Evolutionary conservation across 2,888 invertebrate genomes (phyloP).

Genomic region (Globia sparganii): DNA sequence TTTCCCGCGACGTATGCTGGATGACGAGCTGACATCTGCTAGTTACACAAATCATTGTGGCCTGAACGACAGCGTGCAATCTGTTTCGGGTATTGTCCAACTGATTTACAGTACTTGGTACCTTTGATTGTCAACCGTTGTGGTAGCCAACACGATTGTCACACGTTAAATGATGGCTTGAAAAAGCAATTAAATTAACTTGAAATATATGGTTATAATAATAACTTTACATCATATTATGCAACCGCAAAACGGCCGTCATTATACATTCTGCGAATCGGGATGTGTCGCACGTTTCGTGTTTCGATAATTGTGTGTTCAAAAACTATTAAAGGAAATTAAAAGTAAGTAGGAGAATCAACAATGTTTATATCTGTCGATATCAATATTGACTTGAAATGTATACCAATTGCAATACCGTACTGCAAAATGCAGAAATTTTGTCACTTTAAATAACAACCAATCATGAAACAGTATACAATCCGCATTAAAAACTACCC

Average conservation of each 20-base stretch:
- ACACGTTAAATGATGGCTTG: neutral
- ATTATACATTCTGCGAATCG: neutral
- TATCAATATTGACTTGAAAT: conserved; percentile 1
- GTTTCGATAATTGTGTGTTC: neutral
- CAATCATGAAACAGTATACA: neutral
- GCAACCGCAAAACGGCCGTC: neutral
- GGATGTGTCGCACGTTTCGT: neutral
- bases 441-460: neutral
- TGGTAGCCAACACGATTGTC: conserved; percentile 13
- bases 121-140: conserved; percentile 36
- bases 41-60: conserved; percentile 67
- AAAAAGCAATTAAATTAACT: neutral
- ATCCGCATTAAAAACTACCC: neutral
- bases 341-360: neutral
- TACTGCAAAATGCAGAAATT: no score
- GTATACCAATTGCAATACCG: neutral
- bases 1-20: conserved; percentile 52
- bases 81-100: conserved; percentile 57
- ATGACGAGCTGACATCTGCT: conserved; percentile 54
- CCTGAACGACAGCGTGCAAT: conserved; percentile 61
- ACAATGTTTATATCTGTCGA: neutral
- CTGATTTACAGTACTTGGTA: conserved; percentile 51
- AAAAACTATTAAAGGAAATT: conserved; percentile 2
- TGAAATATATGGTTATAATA: neutral
- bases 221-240: neutral